These are phyloP conservation scores for Drosophila gaucha DNA, from an alignment of 2,888 invertebrate species.

Conservation along the genomic window DNA sequence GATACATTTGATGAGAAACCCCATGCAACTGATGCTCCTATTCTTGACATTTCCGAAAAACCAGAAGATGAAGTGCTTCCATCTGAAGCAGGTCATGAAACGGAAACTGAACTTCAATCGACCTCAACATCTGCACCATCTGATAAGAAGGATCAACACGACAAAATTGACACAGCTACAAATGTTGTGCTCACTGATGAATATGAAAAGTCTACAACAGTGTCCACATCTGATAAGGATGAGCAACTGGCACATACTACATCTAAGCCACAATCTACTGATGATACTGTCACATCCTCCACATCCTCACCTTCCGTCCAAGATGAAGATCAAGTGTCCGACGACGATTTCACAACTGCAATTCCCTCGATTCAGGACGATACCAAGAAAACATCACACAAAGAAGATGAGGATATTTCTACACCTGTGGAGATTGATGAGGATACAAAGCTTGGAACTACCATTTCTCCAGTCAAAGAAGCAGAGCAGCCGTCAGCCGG, in stretches of 20 bases:
- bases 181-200: slow-evolving; percentile 17
- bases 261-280: slow-evolving; percentile 17
- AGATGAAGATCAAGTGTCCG: slow-evolving; percentile 17
- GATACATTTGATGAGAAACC: slow-evolving; percentile 35
- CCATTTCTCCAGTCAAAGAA: slow-evolving; percentile 27
- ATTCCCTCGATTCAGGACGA: slow-evolving; percentile 28
- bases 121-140: slow-evolving; percentile 28
- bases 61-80: slow-evolving; percentile 29
- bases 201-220: slow-evolving; percentile 38
- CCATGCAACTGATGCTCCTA: slow-evolving; percentile 34
- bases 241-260: slow-evolving; percentile 26
- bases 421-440: slow-evolving; percentile 29
- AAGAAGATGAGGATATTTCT: slow-evolving; percentile 29
- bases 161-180: slow-evolving; percentile 19
- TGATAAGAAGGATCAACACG: slow-evolving; percentile 33
- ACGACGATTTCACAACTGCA: slow-evolving; percentile 19
- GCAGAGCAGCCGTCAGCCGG: slow-evolving; percentile 15
- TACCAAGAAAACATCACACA: slow-evolving; percentile 29
- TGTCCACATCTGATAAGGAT: slow-evolving; percentile 17
- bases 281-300: slow-evolving; percentile 23
- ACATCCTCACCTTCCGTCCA: slow-evolving; percentile 16
- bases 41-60: slow-evolving; percentile 21
- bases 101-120: slow-evolving; percentile 19
- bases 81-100: slow-evolving; percentile 14
- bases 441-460: slow-evolving; percentile 17